phyloP scores from a whole-genome alignment of 2,113 vertebrate genomes.

The Thamnaconus septentrionalis region DNA sequence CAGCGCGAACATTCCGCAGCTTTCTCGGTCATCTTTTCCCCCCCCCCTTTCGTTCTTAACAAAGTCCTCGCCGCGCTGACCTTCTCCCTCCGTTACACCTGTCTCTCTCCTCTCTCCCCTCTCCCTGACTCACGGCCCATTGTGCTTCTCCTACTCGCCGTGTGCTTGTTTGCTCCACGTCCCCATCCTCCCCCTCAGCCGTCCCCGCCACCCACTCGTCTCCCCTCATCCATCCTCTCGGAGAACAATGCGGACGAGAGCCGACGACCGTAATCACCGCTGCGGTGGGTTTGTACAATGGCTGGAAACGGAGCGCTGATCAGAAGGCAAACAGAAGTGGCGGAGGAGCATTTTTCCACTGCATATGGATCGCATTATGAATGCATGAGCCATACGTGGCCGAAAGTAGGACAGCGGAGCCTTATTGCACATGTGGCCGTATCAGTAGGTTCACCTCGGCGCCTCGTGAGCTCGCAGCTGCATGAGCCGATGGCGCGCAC shows the following conservation, averaged over 20 bases:
- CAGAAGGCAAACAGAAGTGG: conserved; percentile 9
- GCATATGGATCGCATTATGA: conserved; percentile 15
- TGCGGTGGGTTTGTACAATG: conserved; percentile 2
- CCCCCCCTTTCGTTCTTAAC: conserved; percentile 36
- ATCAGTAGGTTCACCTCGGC: conserved; percentile 19
- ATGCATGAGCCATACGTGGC: conserved; percentile 25
- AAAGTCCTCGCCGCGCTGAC: conserved; percentile 44
- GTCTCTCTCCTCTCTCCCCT: conserved; percentile 34
- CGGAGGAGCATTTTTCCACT: background rate
- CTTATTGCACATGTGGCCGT: background rate
- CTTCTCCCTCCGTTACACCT: conserved; percentile 47
- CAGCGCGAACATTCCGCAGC: conserved; percentile 16
- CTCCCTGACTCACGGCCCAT: conserved; percentile 55
- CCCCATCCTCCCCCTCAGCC: conserved; percentile 41
- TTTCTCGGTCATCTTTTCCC: conserved; percentile 15
- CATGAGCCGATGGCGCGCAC: too few species aligned
- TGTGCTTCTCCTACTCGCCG: conserved; percentile 43
- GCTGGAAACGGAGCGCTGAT: conserved; percentile 5
- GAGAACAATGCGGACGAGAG: conserved; percentile 49
- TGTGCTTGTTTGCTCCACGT: conserved; percentile 45
- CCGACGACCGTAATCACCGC: conserved; percentile 45
- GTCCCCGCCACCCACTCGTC: conserved; percentile 61
- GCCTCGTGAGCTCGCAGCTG: too few species aligned
- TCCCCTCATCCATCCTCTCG: conserved; percentile 55
- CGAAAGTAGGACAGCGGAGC: conserved; percentile 19